These are phyloP conservation scores for Eumaeus atala DNA, from an alignment of 1,140 invertebrate species.

Conservation along the genomic window DNA sequence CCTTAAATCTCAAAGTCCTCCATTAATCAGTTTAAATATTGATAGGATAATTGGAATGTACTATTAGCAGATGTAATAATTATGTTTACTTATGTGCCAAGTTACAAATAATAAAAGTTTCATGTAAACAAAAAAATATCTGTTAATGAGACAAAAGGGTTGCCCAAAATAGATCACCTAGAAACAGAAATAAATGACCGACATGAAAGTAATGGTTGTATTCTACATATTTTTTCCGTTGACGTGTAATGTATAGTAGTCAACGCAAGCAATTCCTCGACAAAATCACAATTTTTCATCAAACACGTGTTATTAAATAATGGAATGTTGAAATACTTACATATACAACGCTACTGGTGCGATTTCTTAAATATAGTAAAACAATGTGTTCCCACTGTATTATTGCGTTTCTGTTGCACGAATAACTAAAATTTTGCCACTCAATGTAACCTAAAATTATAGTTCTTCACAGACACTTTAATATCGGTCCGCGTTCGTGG, in stretches of 20 bases:
- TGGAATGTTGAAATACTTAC: constrained; percentile 39
- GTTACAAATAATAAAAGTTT: too few species aligned
- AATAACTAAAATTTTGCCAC: constrained; percentile 27
- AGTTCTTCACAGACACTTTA: constrained; percentile 40
- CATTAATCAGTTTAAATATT: constrained; percentile 9
- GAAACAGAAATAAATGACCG: constrained; percentile 34
- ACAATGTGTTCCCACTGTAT: constrained; percentile 26
- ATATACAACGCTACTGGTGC: constrained; percentile 36
- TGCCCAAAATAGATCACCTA: constrained; percentile 40
- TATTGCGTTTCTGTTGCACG: constrained; percentile 38
- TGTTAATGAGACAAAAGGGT: constrained; percentile 1
- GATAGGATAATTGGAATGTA: constrained; percentile 6
- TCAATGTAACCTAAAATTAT: constrained; percentile 61
- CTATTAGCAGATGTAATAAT: background rate
- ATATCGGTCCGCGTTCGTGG: constrained; percentile 46
- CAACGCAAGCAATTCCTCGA: constrained; percentile 33
- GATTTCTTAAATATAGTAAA: constrained; percentile 24
- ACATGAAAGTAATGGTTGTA: constrained; percentile 15
- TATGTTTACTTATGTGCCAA: background rate
- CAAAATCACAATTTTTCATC: constrained; percentile 20
- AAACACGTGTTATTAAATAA: constrained; percentile 42
- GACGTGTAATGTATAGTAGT: constrained; percentile 22
- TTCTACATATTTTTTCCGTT: constrained; percentile 10
- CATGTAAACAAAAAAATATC: constrained; percentile 10
- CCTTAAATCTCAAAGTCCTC: constrained; percentile 2